phyloP scores from a whole-genome alignment of 2,888 invertebrate genomes.

The Spisula subtruncata region DNA sequence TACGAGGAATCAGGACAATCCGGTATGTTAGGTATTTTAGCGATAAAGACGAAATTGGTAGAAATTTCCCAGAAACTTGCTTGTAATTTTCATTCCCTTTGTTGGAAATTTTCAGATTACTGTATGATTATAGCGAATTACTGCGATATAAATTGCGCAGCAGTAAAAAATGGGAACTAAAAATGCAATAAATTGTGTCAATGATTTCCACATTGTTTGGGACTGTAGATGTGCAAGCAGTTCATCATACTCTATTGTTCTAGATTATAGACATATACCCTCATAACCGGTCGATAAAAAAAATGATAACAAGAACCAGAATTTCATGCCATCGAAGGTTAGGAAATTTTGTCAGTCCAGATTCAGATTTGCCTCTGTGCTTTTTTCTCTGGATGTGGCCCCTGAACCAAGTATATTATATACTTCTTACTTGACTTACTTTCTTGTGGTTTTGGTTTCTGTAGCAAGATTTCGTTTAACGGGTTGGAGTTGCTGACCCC shows the following conservation, averaged over 20 bases:
- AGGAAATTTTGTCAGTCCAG: too few relatives aligned
- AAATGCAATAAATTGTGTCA: not conserved
- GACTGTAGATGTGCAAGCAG: not conserved
- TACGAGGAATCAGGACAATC: not conserved
- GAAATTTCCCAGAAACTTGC: not conserved
- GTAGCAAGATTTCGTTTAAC: too few relatives aligned
- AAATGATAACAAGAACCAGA: too few relatives aligned
- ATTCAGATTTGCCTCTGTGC: not conserved
- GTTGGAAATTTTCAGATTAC: not conserved
- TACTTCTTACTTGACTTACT: too few relatives aligned
- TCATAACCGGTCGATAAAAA: too few relatives aligned
- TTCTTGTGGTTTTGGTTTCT: too few relatives aligned
- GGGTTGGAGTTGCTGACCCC: too few relatives aligned
- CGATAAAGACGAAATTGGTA: not conserved
- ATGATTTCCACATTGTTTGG: not conserved
- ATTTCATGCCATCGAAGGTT: too few relatives aligned
- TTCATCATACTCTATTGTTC: too few relatives aligned
- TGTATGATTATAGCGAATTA: not conserved
- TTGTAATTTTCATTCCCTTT: constrained; percentile 2
- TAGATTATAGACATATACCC: too few relatives aligned
- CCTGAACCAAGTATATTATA: too few relatives aligned
- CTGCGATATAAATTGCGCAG: not conserved
- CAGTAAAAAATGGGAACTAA: not conserved
- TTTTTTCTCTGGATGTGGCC: not conserved
- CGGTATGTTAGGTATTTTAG: constrained; percentile 7